These are phyloP conservation scores for Drosophila histrio DNA, from an alignment of 2,888 invertebrate genomes.

Conservation along the genomic window DNA sequence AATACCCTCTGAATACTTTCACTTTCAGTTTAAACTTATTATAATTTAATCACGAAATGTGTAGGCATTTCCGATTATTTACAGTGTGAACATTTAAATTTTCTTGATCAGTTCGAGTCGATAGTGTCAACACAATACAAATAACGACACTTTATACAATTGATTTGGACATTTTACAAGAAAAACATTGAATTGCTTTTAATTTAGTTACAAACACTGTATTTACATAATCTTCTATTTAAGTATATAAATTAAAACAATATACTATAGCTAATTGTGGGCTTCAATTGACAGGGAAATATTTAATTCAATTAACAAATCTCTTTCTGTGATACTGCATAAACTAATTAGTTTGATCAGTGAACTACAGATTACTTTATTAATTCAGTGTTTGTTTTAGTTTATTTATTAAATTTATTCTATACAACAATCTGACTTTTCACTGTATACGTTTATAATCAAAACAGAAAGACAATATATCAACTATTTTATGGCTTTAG, in stretches of 20 bases:
- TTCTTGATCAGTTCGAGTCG: not conserved
- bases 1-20: not conserved
- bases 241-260: not conserved
- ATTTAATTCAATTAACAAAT: not conserved
- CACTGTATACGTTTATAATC: no score
- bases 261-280: not conserved
- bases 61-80: conserved; percentile 4
- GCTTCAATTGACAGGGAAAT: not conserved
- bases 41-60: not conserved
- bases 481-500: not conserved
- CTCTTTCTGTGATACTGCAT: no score
- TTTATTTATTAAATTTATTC: no score
- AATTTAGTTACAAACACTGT: not conserved
- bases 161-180: not conserved
- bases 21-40: not conserved
- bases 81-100: not conserved
- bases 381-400: no score
- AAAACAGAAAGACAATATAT: no score
- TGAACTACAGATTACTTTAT: no score
- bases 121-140: not conserved
- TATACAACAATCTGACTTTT: no score
- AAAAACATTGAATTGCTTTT: not conserved
- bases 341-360: not conserved
- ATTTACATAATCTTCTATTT: not conserved
- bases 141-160: not conserved